Percentiles rank a stretch among this genome's conserved stretches.
phyloP scores from a whole-genome alignment of 2,888 invertebrate genomes.

The Ptilodon capucinus region DNA sequence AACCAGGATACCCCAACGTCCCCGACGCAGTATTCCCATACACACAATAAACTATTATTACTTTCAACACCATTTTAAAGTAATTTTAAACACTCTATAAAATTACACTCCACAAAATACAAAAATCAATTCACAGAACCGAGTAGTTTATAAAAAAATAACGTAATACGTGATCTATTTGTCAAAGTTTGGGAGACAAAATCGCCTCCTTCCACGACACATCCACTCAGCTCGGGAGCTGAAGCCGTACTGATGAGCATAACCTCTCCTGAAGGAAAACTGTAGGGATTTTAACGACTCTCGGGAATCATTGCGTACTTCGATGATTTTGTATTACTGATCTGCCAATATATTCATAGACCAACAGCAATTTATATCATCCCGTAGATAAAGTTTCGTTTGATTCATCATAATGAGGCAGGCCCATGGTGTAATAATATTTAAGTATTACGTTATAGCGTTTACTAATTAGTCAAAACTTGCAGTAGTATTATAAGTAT shows the following conservation, averaged over 20 bases:
- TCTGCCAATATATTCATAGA: not conserved
- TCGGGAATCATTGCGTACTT: slow-evolving; percentile 8
- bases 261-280: slow-evolving; percentile 25
- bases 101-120: not conserved
- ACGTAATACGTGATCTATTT: slow-evolving; percentile 25
- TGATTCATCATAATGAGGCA: too few species aligned
- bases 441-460: too few species aligned
- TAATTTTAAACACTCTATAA: slow-evolving; percentile 3
- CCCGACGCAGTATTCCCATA: slow-evolving; percentile 39
- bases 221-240: slow-evolving; percentile 58
- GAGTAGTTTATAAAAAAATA: slow-evolving; percentile 14
- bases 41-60: slow-evolving; percentile 31
- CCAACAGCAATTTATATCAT: slow-evolving; percentile 7
- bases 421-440: too few species aligned
- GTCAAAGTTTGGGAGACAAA: slow-evolving; percentile 58
- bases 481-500: too few species aligned
- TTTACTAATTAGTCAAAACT: too few species aligned
- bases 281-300: slow-evolving; percentile 18
- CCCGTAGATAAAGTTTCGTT: too few species aligned
- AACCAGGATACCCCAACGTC: slow-evolving; percentile 47
- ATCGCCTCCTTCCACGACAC: slow-evolving; percentile 45
- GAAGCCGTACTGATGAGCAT: slow-evolving; percentile 59
- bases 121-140: slow-evolving; percentile 17
- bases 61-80: slow-evolving; percentile 35
- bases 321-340: slow-evolving; percentile 4